Evolutionary conservation across 2,888 invertebrate genomes (phyloP).

Genomic region (Orthosia gracilis): DNA sequence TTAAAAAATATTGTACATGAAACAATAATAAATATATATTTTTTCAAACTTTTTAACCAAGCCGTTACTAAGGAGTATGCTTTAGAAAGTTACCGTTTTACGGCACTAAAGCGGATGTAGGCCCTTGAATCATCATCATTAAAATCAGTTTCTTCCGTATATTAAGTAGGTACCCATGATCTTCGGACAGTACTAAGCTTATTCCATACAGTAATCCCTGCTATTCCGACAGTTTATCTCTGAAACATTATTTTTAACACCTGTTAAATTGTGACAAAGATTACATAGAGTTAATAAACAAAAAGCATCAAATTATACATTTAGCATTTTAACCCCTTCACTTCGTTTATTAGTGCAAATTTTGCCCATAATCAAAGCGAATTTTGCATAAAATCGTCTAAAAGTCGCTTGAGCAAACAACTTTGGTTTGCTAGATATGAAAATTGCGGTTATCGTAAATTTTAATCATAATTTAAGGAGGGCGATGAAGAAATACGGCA

Average conservation of each 20-base stretch:
- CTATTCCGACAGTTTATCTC: slow-evolving; percentile 4
- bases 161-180: no score
- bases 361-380: slow-evolving; percentile 60
- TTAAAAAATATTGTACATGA: no score
- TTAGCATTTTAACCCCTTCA: slow-evolving; percentile 50
- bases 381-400: slow-evolving; percentile 67
- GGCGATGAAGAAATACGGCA: slow-evolving; percentile 77
- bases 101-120: no score
- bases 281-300: slow-evolving; percentile 41
- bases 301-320: slow-evolving; percentile 52
- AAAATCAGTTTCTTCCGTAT: neutral
- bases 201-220: neutral
- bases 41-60: no score
- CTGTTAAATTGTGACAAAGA: slow-evolving; percentile 31
- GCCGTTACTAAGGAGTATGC: no score
- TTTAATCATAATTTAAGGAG: slow-evolving; percentile 82
- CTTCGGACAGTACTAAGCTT: neutral
- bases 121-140: neutral
- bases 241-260: slow-evolving; percentile 24
- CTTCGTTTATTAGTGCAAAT: slow-evolving; percentile 52
- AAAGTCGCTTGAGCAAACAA: slow-evolving; percentile 65
- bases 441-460: slow-evolving; percentile 76
- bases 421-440: slow-evolving; percentile 69
- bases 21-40: no score
- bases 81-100: no score